Evolutionary conservation across 2,113 vertebrate genomes (phyloP), one percentile per base, ranked within the genome.

Genomic region (Thunnus maccoyii): DNA sequence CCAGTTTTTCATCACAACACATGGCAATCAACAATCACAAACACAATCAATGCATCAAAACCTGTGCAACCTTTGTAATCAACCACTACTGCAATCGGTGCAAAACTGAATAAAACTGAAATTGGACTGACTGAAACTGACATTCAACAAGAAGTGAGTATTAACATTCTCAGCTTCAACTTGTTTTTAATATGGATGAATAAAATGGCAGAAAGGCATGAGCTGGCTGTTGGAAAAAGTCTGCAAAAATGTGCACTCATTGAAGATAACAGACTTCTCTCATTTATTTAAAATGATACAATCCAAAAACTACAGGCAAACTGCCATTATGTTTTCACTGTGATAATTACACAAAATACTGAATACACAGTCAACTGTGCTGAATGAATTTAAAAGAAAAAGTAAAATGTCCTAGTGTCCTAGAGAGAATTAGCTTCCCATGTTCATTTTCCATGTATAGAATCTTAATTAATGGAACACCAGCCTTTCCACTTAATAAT

Each of bases 291-390:
- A 65, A 70, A 57, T 7, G 54, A 55, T 55, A 32, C 22, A n/a
- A 64, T 68, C 67, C 83, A 77, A 32, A 72, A 47, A 61, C 54
- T 25, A 76, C 36, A 63, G 76, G 83, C 57, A 61, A 61, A 56
- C 22, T 72, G 71, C 67, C 79, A 80, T 46, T 57, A 36, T 25
- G 44, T 25, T 75, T 67, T 76, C 48, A 72, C 72, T 82, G 51
- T 83, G 79, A 85, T 72, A 75, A 87, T 60, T 57, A 57, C 50
- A 74, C 22, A 75, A 56, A 71, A 74, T 65, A 22, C 16, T 62
- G 13, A 85, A 52, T 7, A 15, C 52, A 84, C 41, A 63, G 18
- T 76, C 69, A 68, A 56, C 20, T 62, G 44, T 20, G 20, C 25
- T 48, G 70, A 52, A 65, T 68, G 60, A 54, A 46, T 25, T 48